Evolutionary conservation across 2,888 invertebrate genomes (phyloP), one percentile per base, ranked within the genome.

Genomic region (Lymantria monacha): DNA sequence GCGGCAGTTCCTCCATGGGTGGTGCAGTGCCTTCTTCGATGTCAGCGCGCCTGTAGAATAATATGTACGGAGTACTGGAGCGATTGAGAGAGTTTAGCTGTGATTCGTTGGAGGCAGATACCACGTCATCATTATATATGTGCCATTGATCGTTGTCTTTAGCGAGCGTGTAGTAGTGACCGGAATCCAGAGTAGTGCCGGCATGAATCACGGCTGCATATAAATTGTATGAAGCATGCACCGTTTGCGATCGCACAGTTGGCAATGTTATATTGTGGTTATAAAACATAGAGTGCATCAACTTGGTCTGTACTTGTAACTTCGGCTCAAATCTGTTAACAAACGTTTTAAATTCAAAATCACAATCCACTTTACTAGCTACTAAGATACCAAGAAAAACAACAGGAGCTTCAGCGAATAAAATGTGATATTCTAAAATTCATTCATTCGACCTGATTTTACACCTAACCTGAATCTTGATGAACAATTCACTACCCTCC

Each of bases 131-230:
- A 73, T 97, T 96, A 74, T 96, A 96, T 72, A 95, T 93, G 77
- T 94, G 95, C 97, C 97, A 97, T 36, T 93, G 87, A 50, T 91
- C 89, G 13, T 82, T 85, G 72, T 95, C 95, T 36, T 94, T 93
- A 0, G 96, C 96, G 53, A 96, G 94, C 0, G 97, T 96, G 78
- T 96, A 97, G 79, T 97, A 97, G 76, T 97, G 97, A 0, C 97
- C 97, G 0, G 96, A 95, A 74, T 97, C 96, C 59, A 96, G 94
- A 46, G 95, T 95, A 15, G 94, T 93, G 1, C 97, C 97, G 0
- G 95, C 94, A 81, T 97, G 97, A 0, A 97, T 95, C 0, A 97
- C 95, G 0, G 96, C 96, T 0, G 96, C 96, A 75, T 96, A 96
- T 33, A 97, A 83, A 37, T 92, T 92, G 79, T 96, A 97, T 13